phyloP scores from a whole-genome alignment of 2,888 invertebrate genomes.

The Agonopterix arenella region DNA sequence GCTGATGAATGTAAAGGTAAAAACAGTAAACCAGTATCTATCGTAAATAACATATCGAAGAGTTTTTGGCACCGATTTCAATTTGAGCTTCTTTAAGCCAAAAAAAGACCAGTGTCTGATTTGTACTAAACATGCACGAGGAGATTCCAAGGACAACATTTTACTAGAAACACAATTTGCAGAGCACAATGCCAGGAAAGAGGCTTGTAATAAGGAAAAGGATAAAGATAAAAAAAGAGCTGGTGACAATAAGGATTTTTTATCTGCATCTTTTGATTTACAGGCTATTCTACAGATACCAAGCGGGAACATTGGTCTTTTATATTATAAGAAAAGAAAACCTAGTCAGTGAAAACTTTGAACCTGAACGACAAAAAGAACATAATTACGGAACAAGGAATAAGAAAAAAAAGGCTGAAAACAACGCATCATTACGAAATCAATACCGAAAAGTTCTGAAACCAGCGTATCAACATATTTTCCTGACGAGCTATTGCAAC shows the following conservation, averaged over 20 bases:
- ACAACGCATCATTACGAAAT: too few relatives aligned
- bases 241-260: not conserved
- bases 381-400: too few relatives aligned
- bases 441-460: too few relatives aligned
- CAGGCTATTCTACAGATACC: not conserved
- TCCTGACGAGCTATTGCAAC: too few relatives aligned
- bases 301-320: not conserved
- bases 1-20: not conserved
- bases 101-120: slow-evolving; percentile 8
- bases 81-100: slow-evolving; percentile 5
- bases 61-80: slow-evolving; percentile 5
- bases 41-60: slow-evolving; percentile 5
- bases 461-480: too few relatives aligned
- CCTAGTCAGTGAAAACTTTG: too few relatives aligned
- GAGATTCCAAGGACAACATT: not conserved
- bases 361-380: too few relatives aligned
- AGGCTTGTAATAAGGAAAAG: not conserved
- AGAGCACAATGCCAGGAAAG: not conserved
- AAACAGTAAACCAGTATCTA: slow-evolving; percentile 4
- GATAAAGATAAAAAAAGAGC: not conserved
- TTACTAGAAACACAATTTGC: not conserved
- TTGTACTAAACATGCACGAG: slow-evolving; percentile 5
- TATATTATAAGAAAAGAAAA: not conserved
- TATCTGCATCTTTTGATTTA: not conserved
- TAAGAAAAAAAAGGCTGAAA: too few relatives aligned